These are phyloP conservation scores for Drosophila diplacantha DNA, from an alignment of 2,888 invertebrate genomes.

Conservation along the genomic window DNA sequence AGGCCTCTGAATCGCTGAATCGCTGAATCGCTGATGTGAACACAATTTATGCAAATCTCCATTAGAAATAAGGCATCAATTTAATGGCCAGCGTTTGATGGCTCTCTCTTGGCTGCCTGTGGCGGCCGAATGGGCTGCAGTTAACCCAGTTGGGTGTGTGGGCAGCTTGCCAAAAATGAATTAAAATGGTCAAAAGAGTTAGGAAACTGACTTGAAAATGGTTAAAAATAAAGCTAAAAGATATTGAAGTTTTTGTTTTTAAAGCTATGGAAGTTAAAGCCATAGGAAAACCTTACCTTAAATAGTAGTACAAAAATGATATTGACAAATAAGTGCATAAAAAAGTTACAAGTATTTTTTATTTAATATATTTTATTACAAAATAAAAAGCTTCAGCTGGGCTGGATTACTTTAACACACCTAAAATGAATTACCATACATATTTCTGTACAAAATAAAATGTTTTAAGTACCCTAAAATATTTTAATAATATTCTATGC, in stretches of 20 bases:
- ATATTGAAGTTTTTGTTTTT: too few species aligned
- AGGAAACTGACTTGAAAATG: background rate
- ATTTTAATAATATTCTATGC: background rate
- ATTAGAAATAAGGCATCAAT: conserved; percentile 37
- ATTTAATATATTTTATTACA: background rate
- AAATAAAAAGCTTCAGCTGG: background rate
- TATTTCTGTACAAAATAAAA: background rate
- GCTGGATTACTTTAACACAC: too few species aligned
- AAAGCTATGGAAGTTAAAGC: rapidly evolving
- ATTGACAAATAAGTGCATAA: background rate
- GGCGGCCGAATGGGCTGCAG: conserved; percentile 21
- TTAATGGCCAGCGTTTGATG: conserved; percentile 41
- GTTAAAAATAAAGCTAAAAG: background rate
- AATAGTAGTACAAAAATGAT: background rate
- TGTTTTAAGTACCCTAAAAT: too few species aligned
- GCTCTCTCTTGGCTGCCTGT: conserved; percentile 8
- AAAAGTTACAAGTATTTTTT: background rate
- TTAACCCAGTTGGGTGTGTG: conserved; percentile 34
- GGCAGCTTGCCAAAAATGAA: conserved; percentile 38
- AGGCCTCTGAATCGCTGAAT: conserved; percentile 24
- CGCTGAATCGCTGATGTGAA: conserved; percentile 19
- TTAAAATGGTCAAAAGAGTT: conserved; percentile 15
- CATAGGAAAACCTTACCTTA: background rate
- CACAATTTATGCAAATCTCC: conserved; percentile 56
- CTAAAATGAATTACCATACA: background rate